Base-by-base conservation (phyloP, 2,888 invertebrate genomes). In the Dicyrtomina minuta region DNA sequence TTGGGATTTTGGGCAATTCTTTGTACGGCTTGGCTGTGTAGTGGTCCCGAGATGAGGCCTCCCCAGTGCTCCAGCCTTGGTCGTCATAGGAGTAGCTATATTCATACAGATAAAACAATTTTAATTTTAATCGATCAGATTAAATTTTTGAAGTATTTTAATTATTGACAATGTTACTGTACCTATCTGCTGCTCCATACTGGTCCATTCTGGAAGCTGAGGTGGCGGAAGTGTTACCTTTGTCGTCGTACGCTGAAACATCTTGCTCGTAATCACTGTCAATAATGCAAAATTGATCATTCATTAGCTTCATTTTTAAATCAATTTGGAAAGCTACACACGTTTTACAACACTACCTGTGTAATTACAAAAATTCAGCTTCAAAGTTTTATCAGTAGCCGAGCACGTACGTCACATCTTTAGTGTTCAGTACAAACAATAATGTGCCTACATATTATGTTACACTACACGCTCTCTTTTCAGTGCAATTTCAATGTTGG, bases 191-290 rank as follows among this genome's bases (percentile, higher is more conserved):
- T 64, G 74, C 74, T 33, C 62, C 70, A 67, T 76, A 76, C 26
- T 69, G 69, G 66, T 69, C 74, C 20, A 68, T 59, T 64, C 71
- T 68, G 44, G 72, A 20, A 51, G 60, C 27, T 49, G 44, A 15
- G 41, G 62, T 24, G 26, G 55, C 62, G 33, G 68, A 56, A 4
- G 72, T 55, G 65, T 60, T 68, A 44, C 71, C 71, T 55, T 71
- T 72, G 39, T 74, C 72, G 62, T 72, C 72, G 51, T 75, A 76
- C 51, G 67, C 70, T 68, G 72, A 70, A 69, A 69, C 72, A 62
- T 74, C 74, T 51, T 73, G 73, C 46, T 72, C 75, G 60, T 75
- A 76, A 59, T 76, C 75, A 62, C 76, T 76, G 59, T 13, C 70
- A 72, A 12, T 43, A 43, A 12, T 43, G n/a, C n/a, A n/a, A n/a